Evolutionary conservation across 2,113 vertebrate species (phyloP).

Genomic region (Ellobius talpinus): DNA sequence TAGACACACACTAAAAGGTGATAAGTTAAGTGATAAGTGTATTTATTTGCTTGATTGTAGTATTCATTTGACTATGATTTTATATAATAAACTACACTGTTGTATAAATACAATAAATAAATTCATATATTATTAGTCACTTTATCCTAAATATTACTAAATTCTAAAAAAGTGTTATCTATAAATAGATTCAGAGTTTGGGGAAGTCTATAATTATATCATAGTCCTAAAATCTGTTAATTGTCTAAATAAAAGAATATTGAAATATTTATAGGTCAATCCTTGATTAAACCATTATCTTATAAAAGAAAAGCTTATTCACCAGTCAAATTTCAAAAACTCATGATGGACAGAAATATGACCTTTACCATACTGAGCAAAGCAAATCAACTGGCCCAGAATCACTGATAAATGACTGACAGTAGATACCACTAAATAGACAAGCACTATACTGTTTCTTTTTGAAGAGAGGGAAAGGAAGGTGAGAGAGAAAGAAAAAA

Average conservation of each 20-base stretch:
- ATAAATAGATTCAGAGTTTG: background rate
- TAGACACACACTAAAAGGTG: background rate
- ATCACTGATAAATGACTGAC: constrained; percentile 25
- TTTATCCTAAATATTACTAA: background rate
- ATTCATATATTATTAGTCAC: background rate
- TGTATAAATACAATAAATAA: background rate
- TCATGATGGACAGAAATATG: constrained; percentile 1
- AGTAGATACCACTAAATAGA: constrained; percentile 2
- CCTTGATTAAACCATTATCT: background rate
- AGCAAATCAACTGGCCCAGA: background rate
- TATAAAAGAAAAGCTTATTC: background rate
- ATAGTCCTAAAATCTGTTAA: background rate
- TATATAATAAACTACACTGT: background rate
- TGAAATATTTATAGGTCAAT: constrained; percentile 7
- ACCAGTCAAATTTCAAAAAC: constrained; percentile 54
- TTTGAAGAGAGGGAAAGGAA: background rate
- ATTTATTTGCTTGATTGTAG: background rate
- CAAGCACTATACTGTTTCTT: background rate
- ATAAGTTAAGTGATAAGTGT: background rate
- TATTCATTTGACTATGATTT: background rate
- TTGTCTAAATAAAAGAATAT: constrained; percentile 43
- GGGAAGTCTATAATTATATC: background rate
- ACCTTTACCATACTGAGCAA: background rate
- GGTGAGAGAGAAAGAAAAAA: too few species aligned
- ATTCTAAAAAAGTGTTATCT: background rate